A percentile compares a stretch with the other conserved stretches of the same genome.
Evolutionary conservation across 2,797 vertebrate genomes (phyloP).

Genomic region (Amazona finschi): DNA sequence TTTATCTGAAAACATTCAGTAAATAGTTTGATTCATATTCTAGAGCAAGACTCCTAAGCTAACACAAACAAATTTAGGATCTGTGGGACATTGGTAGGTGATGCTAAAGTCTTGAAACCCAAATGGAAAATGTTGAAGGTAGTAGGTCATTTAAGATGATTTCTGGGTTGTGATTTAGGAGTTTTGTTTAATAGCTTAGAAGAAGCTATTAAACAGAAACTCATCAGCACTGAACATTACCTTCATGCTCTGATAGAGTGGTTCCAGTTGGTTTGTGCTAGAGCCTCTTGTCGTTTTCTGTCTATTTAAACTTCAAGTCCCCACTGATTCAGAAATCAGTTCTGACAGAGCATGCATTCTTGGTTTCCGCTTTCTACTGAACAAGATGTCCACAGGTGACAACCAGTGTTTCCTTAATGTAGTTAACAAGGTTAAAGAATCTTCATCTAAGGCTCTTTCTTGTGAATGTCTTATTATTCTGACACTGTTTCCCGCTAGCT

Average conservation of each 20-base stretch:
- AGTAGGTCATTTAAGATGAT: not conserved
- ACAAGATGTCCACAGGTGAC: conserved; percentile 18
- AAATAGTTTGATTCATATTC: not conserved
- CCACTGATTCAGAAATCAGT: not conserved
- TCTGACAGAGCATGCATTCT: conserved; percentile 1
- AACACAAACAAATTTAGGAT: not conserved
- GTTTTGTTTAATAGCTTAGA: not conserved
- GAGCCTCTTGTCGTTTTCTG: not conserved
- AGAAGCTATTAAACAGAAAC: not conserved
- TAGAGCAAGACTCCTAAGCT: not conserved
- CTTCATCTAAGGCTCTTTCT: not conserved
- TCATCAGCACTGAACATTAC: not conserved
- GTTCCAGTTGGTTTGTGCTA: not conserved
- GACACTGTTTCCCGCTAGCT: not conserved
- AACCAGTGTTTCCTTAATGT: not conserved
- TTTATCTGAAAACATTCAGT: not conserved
- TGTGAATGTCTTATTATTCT: not conserved
- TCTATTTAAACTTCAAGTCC: not conserved
- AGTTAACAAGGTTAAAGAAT: not conserved
- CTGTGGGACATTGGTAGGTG: not conserved
- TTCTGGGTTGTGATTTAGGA: not conserved
- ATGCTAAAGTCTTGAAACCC: not conserved
- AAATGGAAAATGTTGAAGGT: not conserved
- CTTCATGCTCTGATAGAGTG: not conserved
- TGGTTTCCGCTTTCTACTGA: not conserved